phyloP scores from a whole-genome alignment of 2,797 vertebrate species.

The Smutsia gigantea region DNA sequence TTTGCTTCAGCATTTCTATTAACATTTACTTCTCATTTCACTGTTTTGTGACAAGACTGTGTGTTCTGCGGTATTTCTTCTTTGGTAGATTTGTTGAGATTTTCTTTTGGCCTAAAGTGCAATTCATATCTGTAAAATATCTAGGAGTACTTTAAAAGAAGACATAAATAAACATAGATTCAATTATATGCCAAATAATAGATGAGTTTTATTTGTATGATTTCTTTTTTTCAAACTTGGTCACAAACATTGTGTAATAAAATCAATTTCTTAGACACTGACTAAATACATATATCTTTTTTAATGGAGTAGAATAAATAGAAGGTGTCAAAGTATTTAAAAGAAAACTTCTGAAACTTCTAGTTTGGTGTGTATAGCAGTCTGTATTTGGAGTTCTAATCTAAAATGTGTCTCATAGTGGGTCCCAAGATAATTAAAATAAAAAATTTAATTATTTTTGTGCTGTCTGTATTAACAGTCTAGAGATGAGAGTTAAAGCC shows the following conservation, averaged over 20 bases:
- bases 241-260: not conserved
- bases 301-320: constrained; percentile 36
- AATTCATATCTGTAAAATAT: not conserved
- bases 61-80: not conserved
- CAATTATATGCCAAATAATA: constrained; percentile 22
- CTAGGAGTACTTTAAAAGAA: not conserved
- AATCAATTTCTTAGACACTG: not conserved
- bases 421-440: not conserved
- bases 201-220: not conserved
- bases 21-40: not conserved
- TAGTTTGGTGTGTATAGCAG: not conserved
- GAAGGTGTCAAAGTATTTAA: not conserved
- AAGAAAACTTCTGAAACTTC: not conserved
- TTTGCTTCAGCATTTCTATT: not conserved
- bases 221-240: constrained; percentile 32
- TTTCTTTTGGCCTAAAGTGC: not conserved
- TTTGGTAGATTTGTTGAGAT: not conserved
- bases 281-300: not conserved
- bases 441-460: not conserved
- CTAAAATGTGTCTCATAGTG: not conserved
- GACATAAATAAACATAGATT: not conserved
- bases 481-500: not conserved
- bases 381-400: not conserved
- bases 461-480: not conserved
- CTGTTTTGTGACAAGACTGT: not conserved